phyloP scores from a whole-genome alignment of 2,113 vertebrate species.

The Pseudolaguvia tuberculata region DNA sequence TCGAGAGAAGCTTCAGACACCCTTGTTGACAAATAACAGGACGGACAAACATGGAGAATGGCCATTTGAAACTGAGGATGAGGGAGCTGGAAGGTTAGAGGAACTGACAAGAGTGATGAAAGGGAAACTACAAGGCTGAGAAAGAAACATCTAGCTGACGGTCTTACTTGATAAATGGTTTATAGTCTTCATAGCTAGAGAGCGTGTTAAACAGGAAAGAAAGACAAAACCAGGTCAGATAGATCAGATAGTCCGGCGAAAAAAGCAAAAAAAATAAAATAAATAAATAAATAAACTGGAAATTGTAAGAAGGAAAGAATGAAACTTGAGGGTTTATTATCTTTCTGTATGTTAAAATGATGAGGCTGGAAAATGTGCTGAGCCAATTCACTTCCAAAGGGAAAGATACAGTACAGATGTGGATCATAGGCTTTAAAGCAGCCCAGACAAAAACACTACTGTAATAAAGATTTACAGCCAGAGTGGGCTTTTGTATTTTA shows the following conservation, averaged over 20 bases:
- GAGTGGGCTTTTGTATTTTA: neutral
- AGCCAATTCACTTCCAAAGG: constrained; percentile 14
- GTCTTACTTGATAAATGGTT: constrained; percentile 99
- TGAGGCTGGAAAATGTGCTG: constrained; percentile 14
- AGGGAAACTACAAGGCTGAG: constrained; percentile 60
- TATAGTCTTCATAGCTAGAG: constrained; percentile 99
- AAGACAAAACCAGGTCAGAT: constrained; percentile 87
- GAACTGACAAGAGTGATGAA: constrained; percentile 50
- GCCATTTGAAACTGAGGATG: constrained; percentile 40
- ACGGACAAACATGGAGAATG: constrained; percentile 54
- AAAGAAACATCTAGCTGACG: constrained; percentile 85
- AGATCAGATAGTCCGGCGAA: constrained; percentile 77
- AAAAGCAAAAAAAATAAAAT: constrained; percentile 46
- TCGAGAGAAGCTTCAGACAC: constrained; percentile 62
- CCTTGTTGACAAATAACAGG: constrained; percentile 48
- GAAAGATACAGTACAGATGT: constrained; percentile 14
- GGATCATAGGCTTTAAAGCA: constrained; percentile 6
- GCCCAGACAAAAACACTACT: constrained; percentile 12
- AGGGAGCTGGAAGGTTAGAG: constrained; percentile 37
- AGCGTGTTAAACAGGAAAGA: constrained; percentile 98
- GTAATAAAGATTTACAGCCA: constrained; percentile 37
- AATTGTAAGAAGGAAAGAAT: constrained; percentile 30
- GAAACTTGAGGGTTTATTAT: constrained; percentile 20
- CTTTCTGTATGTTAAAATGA: constrained; percentile 29
- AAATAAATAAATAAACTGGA: constrained; percentile 42